A percentile compares a stretch with the other conserved stretches of the same genome.
Conservation (phyloP, 1,140 invertebrate species). For the Metaphire vulgaris region DNA sequence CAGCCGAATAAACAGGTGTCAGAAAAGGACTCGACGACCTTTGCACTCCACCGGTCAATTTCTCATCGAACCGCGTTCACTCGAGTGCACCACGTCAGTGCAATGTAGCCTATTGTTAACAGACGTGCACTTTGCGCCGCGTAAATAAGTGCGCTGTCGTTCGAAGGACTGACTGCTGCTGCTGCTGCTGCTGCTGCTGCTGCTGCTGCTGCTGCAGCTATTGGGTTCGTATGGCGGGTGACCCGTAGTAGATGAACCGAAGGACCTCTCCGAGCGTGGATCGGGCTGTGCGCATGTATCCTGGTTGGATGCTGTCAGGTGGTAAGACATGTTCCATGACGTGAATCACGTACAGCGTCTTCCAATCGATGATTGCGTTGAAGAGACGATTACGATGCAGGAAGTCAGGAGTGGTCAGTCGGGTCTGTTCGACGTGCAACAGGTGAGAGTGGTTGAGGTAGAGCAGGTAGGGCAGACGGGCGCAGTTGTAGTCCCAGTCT, state of each 20-base stretch:
- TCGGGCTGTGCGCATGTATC: neutral
- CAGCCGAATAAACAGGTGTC: no score
- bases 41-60: no score
- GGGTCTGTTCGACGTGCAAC: slow-evolving; percentile 14
- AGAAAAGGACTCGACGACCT: no score
- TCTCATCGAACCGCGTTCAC: neutral
- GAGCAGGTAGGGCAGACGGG: slow-evolving; percentile 18
- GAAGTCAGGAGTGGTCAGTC: slow-evolving; percentile 22
- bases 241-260: slow-evolving; percentile 21
- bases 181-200: neutral
- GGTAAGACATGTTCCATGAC: slow-evolving; percentile 9
- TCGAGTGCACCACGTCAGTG: neutral
- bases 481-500: slow-evolving; percentile 29
- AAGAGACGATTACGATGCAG: neutral
- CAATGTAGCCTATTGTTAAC: neutral
- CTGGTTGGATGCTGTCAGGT: neutral
- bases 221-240: neutral
- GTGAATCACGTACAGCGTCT: slow-evolving; percentile 20
- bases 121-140: neutral
- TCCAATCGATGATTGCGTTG: slow-evolving; percentile 20
- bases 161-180: neutral
- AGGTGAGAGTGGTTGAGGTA: slow-evolving; percentile 16
- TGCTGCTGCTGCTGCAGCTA: neutral
- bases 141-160: neutral
- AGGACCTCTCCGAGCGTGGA: slow-evolving; percentile 23